Conservation (phyloP, 2,113 vertebrate species). For the Chaetura pelagica region DNA sequence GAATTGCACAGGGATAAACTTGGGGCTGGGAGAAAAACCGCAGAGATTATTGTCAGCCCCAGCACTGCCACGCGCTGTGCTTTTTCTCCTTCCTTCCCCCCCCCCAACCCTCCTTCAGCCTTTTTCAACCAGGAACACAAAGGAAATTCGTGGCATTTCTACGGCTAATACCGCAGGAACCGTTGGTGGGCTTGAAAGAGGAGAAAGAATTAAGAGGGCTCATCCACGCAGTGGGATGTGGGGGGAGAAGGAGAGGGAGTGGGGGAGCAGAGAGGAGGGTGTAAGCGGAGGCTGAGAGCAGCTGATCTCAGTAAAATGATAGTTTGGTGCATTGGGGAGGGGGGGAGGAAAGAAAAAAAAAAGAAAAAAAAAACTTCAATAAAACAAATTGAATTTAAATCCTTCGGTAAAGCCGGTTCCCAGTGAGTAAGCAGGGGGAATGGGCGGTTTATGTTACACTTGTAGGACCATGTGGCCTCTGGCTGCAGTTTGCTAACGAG, state of each 20-base stretch:
- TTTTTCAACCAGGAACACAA: constrained; percentile 24
- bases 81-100: not conserved
- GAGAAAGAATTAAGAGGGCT: constrained; percentile 56
- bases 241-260: not conserved
- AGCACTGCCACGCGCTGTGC: constrained; percentile 8
- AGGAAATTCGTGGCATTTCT: constrained; percentile 54
- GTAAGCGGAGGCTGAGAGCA: not conserved
- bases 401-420: constrained; percentile 11
- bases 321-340: constrained; percentile 19
- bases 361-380: constrained; percentile 43
- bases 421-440: not conserved
- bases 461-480: not conserved
- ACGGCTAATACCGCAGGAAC: constrained; percentile 8
- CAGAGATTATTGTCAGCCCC: constrained; percentile 52
- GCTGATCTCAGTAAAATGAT: constrained; percentile 54
- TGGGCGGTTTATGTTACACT: not conserved
- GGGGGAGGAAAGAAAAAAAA: not conserved
- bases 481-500: not conserved
- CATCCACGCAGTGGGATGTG: constrained; percentile 41
- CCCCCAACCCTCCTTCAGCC: not conserved
- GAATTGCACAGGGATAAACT: constrained; percentile 73
- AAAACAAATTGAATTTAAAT: constrained; percentile 66
- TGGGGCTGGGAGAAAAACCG: constrained; percentile 64
- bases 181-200: constrained; percentile 56
- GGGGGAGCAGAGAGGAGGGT: not conserved